Evolutionary conservation across 1,140 invertebrate genomes (phyloP), one percentile per base, ranked within the genome.

Genomic region (Pentalonia nigronervosa): DNA sequence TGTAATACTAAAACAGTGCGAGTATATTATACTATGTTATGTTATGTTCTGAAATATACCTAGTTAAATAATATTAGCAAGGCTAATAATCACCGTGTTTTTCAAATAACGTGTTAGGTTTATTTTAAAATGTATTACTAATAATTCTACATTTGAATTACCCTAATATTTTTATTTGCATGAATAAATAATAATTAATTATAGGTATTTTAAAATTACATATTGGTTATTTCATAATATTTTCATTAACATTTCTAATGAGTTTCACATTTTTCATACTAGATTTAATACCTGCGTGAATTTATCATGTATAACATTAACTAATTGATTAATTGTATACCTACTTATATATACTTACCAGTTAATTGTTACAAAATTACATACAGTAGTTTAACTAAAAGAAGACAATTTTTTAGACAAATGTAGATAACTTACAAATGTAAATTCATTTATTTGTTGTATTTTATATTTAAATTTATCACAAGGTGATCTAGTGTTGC

Each of bases 151-250:
- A n/a, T 67, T n/a, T 67, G 30, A 67, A 67, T 67, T 8, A n/a
- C 60, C 4, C 4, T 67, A 14, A 14, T 11, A n/a, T 50, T 67
- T 67, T 60, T 67, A 30, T n/a, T n/a, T 67, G 25, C n/a, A 11
- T 67, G 9, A 87, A 87, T 87, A 41, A 87, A 87, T 87, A 86
- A 87, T 47, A 87, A 48, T 87, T 47, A 20, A 30, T 87, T 87
- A 45, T n/a, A 41, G 41, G 41, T 41, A 45, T 87, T 87, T n/a
- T 23, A 87, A n/a, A 17, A 30, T 25, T 48, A 87, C 17, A 14
- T 87, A 87, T 48, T 48, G 84, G 14, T 87, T 87, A 87, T 87
- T 47, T 86, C 9, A 86, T 86, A 30, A 30, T 47, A 86, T 86
- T 45, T 86, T 86, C 23, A 86, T 30, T 86, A 41, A 86, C 4